These are phyloP conservation scores for Passer domesticus DNA, from an alignment of 2,113 vertebrate genomes.

Conservation along the genomic window DNA sequence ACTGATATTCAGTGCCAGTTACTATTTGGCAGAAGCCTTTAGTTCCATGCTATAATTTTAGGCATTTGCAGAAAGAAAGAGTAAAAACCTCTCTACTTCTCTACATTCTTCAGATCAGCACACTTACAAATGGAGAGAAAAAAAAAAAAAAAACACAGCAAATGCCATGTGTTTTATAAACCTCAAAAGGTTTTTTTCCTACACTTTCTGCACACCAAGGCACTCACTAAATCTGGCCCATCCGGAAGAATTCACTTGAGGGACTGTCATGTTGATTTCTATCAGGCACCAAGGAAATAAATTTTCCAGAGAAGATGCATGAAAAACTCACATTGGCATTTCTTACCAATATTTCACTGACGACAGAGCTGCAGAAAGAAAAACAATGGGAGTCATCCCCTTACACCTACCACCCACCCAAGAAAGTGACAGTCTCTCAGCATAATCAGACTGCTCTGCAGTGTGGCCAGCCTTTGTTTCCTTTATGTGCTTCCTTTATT, in stretches of 20 bases:
- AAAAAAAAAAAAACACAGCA: not conserved
- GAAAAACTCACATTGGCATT: not conserved
- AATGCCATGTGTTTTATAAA: not conserved
- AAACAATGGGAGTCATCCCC: not conserved
- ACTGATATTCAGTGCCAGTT: not conserved
- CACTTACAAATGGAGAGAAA: not conserved
- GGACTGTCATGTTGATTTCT: not conserved
- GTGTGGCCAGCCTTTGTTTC: conserved; percentile 11
- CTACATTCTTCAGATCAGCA: not conserved
- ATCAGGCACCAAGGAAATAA: not conserved
- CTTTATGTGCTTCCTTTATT: not conserved
- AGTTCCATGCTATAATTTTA: not conserved
- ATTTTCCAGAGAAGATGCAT: not conserved
- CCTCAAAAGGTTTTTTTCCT: not conserved
- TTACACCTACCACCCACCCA: not conserved
- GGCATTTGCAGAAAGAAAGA: not conserved
- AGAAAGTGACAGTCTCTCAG: not conserved
- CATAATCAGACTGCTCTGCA: not conserved
- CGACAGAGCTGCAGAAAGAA: not conserved
- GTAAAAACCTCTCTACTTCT: not conserved
- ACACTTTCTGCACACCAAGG: not conserved
- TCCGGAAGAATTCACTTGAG: not conserved
- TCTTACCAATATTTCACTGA: not conserved
- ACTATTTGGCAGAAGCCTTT: not conserved
- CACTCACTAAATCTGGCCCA: not conserved